A percentile compares a stretch with the other conserved stretches of the same genome.
Evolutionary conservation across 2,113 vertebrate species (phyloP).

Genomic region (Podarcis raffonei): DNA sequence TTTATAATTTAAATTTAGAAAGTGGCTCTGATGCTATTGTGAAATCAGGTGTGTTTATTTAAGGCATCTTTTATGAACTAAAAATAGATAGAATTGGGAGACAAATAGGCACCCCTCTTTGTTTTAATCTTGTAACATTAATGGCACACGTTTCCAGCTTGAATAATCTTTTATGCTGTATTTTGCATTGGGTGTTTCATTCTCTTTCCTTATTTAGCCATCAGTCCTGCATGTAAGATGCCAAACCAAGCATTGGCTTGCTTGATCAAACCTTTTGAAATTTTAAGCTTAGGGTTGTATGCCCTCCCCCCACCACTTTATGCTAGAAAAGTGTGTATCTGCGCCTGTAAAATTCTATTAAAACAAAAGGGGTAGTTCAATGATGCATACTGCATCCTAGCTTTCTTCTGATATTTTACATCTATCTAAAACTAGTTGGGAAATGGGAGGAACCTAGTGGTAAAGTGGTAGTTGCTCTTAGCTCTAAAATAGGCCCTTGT

Average conservation of each 20-base stretch:
- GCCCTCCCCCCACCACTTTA: neutral
- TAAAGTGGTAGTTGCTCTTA: neutral
- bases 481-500: neutral
- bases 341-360: neutral
- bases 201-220: neutral
- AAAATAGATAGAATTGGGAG: neutral
- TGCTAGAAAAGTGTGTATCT: neutral
- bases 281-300: rapidly evolving
- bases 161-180: rapidly evolving
- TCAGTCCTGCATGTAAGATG: neutral
- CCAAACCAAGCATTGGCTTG: neutral
- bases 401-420: rapidly evolving
- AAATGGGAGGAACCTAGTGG: neutral
- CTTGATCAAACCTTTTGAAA: neutral
- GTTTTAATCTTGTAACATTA: neutral
- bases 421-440: neutral
- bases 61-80: neutral
- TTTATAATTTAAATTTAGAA: neutral
- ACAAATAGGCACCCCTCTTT: rapidly evolving
- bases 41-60: neutral
- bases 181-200: neutral
- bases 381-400: neutral
- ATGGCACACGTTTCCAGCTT: rapidly evolving
- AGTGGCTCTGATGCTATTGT: neutral
- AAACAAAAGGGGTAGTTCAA: rapidly evolving